Evolutionary conservation across 2,888 invertebrate species (phyloP).

Genomic region (Lasioglossum pauxillum): DNA sequence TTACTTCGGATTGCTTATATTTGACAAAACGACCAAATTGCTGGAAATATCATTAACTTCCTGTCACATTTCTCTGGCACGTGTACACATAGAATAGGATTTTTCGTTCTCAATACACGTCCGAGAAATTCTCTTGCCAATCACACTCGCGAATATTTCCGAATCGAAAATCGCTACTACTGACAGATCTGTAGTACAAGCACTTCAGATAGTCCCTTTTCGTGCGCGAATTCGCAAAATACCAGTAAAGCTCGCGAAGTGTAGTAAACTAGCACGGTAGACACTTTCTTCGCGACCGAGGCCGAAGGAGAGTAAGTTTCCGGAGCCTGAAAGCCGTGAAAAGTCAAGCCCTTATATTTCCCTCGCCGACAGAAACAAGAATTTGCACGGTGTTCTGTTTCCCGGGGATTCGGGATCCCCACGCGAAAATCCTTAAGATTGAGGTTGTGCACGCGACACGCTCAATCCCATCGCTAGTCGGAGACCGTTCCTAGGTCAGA

Average conservation of each 20-base stretch:
- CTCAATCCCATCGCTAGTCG: constrained; percentile 17
- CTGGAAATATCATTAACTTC: not conserved
- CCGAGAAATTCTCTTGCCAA: not conserved
- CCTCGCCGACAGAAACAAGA: not conserved
- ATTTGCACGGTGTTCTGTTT: constrained; percentile 10
- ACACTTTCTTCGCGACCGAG: not conserved
- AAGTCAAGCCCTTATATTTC: not conserved
- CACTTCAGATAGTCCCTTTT: not conserved
- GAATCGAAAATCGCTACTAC: not conserved
- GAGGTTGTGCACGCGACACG: not conserved
- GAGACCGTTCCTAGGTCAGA: not conserved
- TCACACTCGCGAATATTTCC: not conserved
- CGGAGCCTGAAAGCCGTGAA: not conserved
- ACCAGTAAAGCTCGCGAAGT: not conserved
- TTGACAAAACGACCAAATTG: not conserved
- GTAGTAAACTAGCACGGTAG: not conserved
- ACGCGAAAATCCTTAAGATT: not conserved
- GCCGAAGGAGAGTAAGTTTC: not conserved
- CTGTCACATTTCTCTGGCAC: not conserved
- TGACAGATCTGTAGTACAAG: not conserved
- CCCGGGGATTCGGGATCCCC: not conserved
- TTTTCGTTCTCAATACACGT: not conserved
- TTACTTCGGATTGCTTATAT: not conserved
- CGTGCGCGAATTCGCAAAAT: not conserved
- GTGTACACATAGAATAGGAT: not conserved